Conservation (phyloP, 2,113 vertebrate species). For the Syngnathus scovelli region DNA sequence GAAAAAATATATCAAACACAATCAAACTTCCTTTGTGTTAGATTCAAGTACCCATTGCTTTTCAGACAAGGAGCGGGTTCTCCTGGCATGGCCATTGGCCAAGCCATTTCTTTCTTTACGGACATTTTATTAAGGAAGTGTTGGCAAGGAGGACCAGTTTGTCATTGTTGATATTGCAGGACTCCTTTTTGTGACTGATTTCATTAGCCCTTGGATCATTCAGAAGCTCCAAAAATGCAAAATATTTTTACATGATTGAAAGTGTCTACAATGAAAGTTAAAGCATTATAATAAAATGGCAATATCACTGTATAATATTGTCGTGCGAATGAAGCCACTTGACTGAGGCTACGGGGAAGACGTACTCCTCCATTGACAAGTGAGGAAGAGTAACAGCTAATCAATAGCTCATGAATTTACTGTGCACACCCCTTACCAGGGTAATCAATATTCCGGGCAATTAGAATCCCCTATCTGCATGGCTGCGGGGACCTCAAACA, state of each 20-base stretch:
- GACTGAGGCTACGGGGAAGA: neutral
- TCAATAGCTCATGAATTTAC: slow-evolving; percentile 74
- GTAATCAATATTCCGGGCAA: slow-evolving; percentile 80
- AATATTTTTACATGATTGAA: neutral
- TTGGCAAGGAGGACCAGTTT: neutral
- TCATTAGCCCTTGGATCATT: neutral
- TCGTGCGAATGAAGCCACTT: neutral
- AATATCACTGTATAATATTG: neutral
- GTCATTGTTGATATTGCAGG: neutral
- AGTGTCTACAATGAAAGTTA: too few species aligned
- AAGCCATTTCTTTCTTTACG: neutral
- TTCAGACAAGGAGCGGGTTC: neutral
- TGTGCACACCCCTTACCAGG: slow-evolving; percentile 54
- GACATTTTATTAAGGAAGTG: neutral
- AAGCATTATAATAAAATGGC: neutral
- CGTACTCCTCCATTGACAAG: slow-evolving; percentile 62
- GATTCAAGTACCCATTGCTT: neutral
- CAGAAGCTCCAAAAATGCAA: neutral
- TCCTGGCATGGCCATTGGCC: neutral
- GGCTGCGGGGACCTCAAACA: slow-evolving; percentile 76
- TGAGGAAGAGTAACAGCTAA: slow-evolving; percentile 74
- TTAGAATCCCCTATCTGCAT: slow-evolving; percentile 83
- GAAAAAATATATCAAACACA: neutral
- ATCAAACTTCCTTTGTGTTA: neutral
- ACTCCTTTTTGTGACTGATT: neutral